Base-by-base conservation (phyloP, 2,113 vertebrate species). In the Myotis brandtii region DNA sequence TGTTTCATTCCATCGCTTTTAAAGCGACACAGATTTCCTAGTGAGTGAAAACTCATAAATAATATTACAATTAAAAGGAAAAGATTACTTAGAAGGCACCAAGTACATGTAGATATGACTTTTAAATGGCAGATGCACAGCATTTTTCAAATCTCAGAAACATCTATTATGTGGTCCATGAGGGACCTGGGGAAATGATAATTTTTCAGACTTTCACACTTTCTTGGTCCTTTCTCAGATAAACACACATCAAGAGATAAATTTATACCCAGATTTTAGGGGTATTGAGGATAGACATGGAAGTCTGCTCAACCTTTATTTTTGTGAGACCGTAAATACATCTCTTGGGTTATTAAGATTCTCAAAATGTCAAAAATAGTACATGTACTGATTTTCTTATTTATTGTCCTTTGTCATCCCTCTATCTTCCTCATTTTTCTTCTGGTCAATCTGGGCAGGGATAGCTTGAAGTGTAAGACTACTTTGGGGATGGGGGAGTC, bases 51-150 rank as follows among this genome's bases (percentile, higher is more conserved):
- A 93, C 20, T 64, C 86, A 59, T 95, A 97, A 97, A 94, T 96
- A 96, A 96, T 95, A 91, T 32, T 67, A 82, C 59, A 95, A 98
- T 96, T 96, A 97, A 97, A 97, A 97, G 92, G 43, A 83, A 96
- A 90, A 86, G n/a, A 93, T 94, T 96, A 76, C 89, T 96, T 66
- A 88, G 80, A 86, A 88, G 46, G 48, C 18, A 84, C 25, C 43
- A 77, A 89, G 9, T 14, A n/a, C 72, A 54, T 95, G 95, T 85
- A 92, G 69, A 82, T 83, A n/a, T 67, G 91, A 92, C 90, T 95
- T 96, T 85, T 94, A 87, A 97, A 69, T 89, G 64, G 50, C 54
- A 93, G 69, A 21, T 27, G 13, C 40, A 14, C 80, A 79, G 13
- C 40, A 89, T 72, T 92, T 97, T 96, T 85, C 81, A 96, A 95